These are phyloP conservation scores for Sceloporus undulatus DNA, from an alignment of 2,113 vertebrate genomes.

Conservation along the genomic window DNA sequence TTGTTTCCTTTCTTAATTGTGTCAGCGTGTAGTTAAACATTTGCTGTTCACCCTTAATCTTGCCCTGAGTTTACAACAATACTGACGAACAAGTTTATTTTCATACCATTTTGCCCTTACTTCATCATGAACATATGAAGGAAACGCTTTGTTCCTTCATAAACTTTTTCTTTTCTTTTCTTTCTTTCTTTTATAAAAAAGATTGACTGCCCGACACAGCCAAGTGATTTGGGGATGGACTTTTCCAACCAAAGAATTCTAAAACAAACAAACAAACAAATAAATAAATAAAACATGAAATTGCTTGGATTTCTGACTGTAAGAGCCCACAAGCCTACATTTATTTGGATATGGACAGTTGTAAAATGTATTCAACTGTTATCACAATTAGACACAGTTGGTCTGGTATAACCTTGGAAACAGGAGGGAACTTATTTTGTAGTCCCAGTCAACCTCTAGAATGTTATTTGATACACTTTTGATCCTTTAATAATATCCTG, in stretches of 20 bases:
- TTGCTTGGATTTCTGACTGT: not conserved
- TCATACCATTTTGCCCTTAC: slow-evolving; percentile 34
- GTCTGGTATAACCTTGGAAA: not conserved
- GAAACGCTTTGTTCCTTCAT: slow-evolving; percentile 19
- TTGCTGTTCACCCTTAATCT: slow-evolving; percentile 36
- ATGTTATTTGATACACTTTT: not conserved
- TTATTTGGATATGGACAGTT: slow-evolving; percentile 10
- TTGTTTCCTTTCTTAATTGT: not conserved
- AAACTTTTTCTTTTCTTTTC: not conserved
- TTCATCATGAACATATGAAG: slow-evolving; percentile 18
- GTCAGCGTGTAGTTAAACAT: slow-evolving; percentile 15
- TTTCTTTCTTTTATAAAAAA: too few species aligned
- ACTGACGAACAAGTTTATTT: slow-evolving; percentile 22
- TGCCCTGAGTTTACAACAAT: slow-evolving; percentile 21
- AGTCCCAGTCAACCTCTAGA: not conserved
- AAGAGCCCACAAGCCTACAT: not conserved
- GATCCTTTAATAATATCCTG: not conserved
- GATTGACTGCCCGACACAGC: not conserved
- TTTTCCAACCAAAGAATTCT: not conserved
- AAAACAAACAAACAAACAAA: not conserved
- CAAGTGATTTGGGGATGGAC: not conserved
- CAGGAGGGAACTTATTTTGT: not conserved
- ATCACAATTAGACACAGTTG: not conserved
- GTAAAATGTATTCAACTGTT: not conserved
- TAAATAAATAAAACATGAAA: not conserved